These are phyloP conservation scores for Erythrocercus mccallii DNA, from an alignment of 2,113 vertebrate species.

Conservation along the genomic window DNA sequence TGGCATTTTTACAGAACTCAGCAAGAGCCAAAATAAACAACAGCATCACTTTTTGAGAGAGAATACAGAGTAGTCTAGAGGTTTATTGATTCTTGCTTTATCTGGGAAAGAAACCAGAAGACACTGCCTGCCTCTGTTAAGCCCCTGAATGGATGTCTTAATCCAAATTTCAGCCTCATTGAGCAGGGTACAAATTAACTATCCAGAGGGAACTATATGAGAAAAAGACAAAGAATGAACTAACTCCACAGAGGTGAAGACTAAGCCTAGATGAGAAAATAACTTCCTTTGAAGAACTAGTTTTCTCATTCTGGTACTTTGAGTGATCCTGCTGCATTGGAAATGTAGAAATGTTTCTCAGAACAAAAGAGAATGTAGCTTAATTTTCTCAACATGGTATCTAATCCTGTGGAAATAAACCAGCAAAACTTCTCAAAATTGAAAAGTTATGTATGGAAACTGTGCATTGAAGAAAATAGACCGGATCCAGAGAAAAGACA, in stretches of 20 bases:
- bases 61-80: background rate
- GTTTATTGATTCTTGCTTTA: constrained; percentile 33
- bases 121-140: constrained; percentile 29
- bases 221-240: constrained; percentile 6
- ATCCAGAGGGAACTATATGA: background rate
- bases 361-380: background rate
- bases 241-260: background rate
- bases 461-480: background rate
- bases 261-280: background rate
- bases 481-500: background rate
- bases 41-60: background rate
- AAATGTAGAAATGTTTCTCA: background rate
- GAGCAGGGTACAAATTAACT: constrained; percentile 43
- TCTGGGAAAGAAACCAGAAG: constrained; percentile 16
- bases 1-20: background rate
- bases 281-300: background rate
- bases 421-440: background rate
- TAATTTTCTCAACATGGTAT: background rate
- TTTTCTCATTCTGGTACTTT: background rate
- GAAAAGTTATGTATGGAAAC: background rate
- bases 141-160: constrained; percentile 5
- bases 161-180: constrained; percentile 36
- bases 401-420: background rate
- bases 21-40: constrained; percentile 5
- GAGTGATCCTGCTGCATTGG: background rate